Evolutionary conservation across 2,113 vertebrate species (phyloP), one percentile per base, ranked within the genome.

Genomic region (Talpa occidentalis): DNA sequence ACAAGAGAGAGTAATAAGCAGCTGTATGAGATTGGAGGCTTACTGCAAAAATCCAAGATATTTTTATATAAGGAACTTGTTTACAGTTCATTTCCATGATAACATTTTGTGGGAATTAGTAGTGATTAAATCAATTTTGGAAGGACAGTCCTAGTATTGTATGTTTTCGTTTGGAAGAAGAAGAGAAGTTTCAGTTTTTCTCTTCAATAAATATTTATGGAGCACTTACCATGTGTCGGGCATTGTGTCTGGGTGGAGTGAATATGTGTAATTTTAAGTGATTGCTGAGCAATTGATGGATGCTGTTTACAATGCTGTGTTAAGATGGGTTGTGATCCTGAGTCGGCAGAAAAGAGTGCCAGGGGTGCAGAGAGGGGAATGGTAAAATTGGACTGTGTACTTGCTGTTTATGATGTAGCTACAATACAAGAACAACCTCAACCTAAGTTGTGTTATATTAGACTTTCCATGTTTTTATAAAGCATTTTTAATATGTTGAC

Each of bases 231-330:
- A 49, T 64, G 54, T 70, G 28, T 42, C 54, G 44, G 30, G 40
- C 56, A n/a, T 9, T 73, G 22, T 85, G 40, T 37, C 47, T 28
- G 10, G 26, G 28, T 82, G 66, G 32, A 59, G 21, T 28, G 37
- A 91, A 73, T 94, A 26, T 1, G 70, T 80, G 76, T 80, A 54
- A 26, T 78, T 93, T 91, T 35, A 59, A 77, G n/a, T 35, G 22
- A 56, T 28, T 86, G 26, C 22, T 26, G 42, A 92, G 19, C 1
- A 30, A 15, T 54, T 69, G 66, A 44, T 77, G 15, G 40, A 67
- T 19, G 2, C 54, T 66, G 12, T 84, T 40, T 90, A 59, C 9
- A 62, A 4, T 49, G 32, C 52, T 67, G 54, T 76, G 60, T 72
- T 88, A 47, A n/a, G 84, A 64, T 37, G 52, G 44, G 12, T 42